phyloP scores from a whole-genome alignment of 2,797 vertebrate genomes.

The Sebastes alutus region DNA sequence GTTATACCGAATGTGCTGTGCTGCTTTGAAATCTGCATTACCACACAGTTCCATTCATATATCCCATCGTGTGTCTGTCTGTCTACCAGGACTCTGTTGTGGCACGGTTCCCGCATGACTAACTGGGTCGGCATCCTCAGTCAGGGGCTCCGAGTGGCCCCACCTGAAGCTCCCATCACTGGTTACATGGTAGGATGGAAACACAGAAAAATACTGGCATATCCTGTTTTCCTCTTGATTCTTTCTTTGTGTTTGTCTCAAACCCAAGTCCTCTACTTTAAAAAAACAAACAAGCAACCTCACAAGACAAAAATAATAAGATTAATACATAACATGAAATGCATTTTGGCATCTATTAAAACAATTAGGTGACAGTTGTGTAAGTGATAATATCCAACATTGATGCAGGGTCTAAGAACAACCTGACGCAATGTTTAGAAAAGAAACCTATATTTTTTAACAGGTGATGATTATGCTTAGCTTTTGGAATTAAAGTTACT shows the following conservation, averaged over 20 bases:
- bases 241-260: background rate
- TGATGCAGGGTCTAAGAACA: no score
- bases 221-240: background rate
- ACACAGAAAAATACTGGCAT: background rate
- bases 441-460: background rate
- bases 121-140: conserved; percentile 94
- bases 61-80: background rate
- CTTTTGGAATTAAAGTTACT: background rate
- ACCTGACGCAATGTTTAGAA: background rate
- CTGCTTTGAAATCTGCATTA: background rate
- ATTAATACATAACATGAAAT: background rate
- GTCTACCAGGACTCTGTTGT: conserved; percentile 85
- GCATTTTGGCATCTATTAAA: background rate
- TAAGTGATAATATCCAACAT: background rate
- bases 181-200: conserved; percentile 88
- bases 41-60: background rate
- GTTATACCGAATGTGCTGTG: background rate
- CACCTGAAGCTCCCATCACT: conserved; percentile 90
- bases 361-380: background rate
- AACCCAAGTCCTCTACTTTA: background rate
- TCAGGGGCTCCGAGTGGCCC: conserved; percentile 88
- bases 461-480: no score
- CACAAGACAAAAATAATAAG: no score
- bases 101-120: conserved; percentile 92
- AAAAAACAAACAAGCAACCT: background rate